These are phyloP conservation scores for Cecidostiba fungosa DNA, from an alignment of 2,888 invertebrate genomes.

Conservation along the genomic window DNA sequence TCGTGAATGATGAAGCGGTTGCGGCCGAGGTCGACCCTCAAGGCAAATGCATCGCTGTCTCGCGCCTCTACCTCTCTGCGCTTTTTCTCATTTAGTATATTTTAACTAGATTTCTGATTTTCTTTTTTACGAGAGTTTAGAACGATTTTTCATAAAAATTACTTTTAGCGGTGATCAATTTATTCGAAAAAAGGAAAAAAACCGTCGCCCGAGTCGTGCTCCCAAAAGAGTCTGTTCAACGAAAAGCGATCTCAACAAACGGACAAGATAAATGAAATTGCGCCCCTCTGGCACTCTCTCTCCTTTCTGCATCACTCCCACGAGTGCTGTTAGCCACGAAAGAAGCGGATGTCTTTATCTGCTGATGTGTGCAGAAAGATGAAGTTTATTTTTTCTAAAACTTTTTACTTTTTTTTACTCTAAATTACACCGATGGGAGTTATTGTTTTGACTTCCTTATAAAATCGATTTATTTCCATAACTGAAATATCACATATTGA, in stretches of 20 bases:
- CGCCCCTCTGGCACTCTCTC: neutral
- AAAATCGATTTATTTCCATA: no score
- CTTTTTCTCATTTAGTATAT: neutral
- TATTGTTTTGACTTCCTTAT: no score
- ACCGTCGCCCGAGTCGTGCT: neutral
- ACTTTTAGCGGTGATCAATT: neutral
- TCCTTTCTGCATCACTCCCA: neutral
- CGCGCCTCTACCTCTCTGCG: neutral
- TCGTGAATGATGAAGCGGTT: neutral
- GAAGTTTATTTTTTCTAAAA: neutral
- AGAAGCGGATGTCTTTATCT: neutral
- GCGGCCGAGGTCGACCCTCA: neutral
- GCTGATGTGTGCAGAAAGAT: neutral
- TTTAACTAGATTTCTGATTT: neutral
- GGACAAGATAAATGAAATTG: constrained; percentile 29
- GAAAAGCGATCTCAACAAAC: constrained; percentile 5
- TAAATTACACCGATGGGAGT: no score
- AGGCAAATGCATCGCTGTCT: neutral
- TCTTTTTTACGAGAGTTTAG: neutral
- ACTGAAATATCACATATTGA: no score
- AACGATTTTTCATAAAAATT: neutral
- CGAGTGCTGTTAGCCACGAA: neutral
- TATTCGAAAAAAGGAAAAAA: neutral
- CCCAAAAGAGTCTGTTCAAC: neutral
- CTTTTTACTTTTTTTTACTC: no score